Conservation (phyloP, 2,888 invertebrate species). For the Stenolophus ochropezus region DNA sequence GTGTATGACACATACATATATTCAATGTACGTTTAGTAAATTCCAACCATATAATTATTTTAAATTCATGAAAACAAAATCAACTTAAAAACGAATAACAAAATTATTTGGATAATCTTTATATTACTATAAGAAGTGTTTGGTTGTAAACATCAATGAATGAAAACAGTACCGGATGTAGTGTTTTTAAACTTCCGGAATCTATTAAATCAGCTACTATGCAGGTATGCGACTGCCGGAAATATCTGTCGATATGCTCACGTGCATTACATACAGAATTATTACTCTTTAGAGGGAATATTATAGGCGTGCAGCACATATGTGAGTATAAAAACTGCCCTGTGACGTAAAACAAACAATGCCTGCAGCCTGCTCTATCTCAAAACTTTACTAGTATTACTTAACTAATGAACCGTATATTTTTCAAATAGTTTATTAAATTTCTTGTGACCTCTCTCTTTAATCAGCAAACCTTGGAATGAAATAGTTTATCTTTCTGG, state of each 20-base stretch:
- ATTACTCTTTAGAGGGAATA: conserved; percentile 6
- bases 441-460: conserved; percentile 7
- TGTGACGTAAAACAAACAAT: conserved; percentile 30
- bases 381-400: not conserved
- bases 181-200: conserved; percentile 55
- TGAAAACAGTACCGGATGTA: conserved; percentile 47
- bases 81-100: too few species aligned
- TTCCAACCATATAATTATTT: not conserved
- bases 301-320: not conserved
- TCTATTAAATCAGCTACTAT: conserved; percentile 39
- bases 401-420: not conserved
- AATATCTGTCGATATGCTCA: not conserved
- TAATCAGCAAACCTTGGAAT: conserved; percentile 28
- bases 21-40: not conserved
- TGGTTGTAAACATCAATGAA: conserved; percentile 3
- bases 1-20: conserved; percentile 6
- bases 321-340: conserved; percentile 1
- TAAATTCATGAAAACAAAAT: not conserved
- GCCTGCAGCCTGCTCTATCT: not conserved
- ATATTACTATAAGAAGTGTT: too few species aligned
- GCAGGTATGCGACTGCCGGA: conserved; percentile 37
- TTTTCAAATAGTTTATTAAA: not conserved
- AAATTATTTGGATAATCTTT: too few species aligned
- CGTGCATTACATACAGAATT: conserved; percentile 6
- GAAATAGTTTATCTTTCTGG: conserved; percentile 1